These are phyloP conservation scores for Stictonetta naevosa DNA, from an alignment of 2,113 vertebrate genomes.

Conservation along the genomic window DNA sequence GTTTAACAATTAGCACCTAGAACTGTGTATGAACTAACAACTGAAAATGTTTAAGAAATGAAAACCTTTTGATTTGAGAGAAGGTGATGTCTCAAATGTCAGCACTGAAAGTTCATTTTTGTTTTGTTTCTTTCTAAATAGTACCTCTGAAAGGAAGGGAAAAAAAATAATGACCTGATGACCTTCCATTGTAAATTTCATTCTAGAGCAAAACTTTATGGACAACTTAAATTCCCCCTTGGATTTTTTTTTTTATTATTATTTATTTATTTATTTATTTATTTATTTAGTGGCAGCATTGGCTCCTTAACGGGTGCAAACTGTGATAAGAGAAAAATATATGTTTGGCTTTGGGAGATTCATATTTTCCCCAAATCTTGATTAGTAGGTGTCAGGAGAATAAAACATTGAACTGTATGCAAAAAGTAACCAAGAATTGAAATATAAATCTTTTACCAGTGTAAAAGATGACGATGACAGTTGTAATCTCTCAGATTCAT, in stretches of 20 bases:
- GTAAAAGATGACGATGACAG: constrained; percentile 64
- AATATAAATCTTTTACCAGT: constrained; percentile 62
- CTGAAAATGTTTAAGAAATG: neutral
- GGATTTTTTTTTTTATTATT: too few relatives aligned
- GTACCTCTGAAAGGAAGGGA: neutral
- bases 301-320: constrained; percentile 27
- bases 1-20: neutral
- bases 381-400: constrained; percentile 68
- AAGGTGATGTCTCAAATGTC: neutral
- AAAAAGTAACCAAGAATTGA: constrained; percentile 61
- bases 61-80: neutral
- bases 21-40: neutral
- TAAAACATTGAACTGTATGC: constrained; percentile 50
- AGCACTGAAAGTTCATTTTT: neutral
- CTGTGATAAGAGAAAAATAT: constrained; percentile 57
- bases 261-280: too few relatives aligned
- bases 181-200: neutral
- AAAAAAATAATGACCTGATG: neutral
- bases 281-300: neutral
- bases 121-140: neutral
- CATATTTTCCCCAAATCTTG: constrained; percentile 61
- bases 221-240: neutral
- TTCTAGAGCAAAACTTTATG: neutral
- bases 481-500: constrained; percentile 70
- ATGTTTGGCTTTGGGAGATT: constrained; percentile 44